Evolutionary conservation across 2,113 vertebrate genomes (phyloP).

Genomic region (Eidolon helvum): DNA sequence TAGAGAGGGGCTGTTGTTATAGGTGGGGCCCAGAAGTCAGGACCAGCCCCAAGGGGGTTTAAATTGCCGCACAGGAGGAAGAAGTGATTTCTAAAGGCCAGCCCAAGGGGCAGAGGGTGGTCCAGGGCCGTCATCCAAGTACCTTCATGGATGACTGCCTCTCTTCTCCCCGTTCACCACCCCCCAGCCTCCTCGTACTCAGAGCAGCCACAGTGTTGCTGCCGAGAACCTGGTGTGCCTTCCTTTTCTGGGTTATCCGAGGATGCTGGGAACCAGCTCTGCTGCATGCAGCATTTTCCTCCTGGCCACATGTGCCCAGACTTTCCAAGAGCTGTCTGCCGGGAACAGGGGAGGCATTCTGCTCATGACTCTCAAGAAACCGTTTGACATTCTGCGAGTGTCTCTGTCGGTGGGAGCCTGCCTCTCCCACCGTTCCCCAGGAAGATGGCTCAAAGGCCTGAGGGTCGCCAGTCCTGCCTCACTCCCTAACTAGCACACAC

Average conservation of each 20-base stretch:
- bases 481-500: not conserved
- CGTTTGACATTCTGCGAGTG: constrained; percentile 30
- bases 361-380: not conserved
- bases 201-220: constrained; percentile 30
- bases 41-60: not conserved
- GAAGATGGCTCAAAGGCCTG: not conserved
- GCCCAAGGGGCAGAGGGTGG: not conserved
- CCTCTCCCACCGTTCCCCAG: not conserved
- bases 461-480: not conserved
- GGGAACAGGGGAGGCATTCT: constrained; percentile 59
- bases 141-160: not conserved
- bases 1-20: not conserved
- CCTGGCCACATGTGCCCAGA: not conserved
- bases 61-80: not conserved
- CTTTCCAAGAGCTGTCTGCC: constrained; percentile 55
- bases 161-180: not conserved
- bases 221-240: not conserved
- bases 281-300: not conserved
- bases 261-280: not conserved
- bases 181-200: not conserved
- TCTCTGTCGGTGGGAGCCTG: not conserved
- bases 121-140: not conserved
- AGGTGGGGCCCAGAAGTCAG: not conserved
- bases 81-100: not conserved
- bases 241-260: not conserved